Conservation (phyloP, 1,140 invertebrate genomes). For the Hyphantria cunea region DNA sequence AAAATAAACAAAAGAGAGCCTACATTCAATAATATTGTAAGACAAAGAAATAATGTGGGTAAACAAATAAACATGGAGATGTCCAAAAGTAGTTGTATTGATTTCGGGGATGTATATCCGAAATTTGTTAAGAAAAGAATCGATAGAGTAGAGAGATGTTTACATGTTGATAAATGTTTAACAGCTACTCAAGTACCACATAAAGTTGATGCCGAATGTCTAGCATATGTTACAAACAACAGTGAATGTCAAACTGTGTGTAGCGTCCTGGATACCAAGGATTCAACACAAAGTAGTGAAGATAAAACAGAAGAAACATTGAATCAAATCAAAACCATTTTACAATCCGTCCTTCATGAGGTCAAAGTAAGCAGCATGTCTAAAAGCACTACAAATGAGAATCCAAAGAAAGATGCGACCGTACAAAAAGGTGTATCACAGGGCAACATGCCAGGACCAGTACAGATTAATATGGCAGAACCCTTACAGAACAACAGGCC, state of each 20-base stretch:
- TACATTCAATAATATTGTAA: slow-evolving; percentile 8
- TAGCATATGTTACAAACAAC: slow-evolving; percentile 39
- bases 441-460: slow-evolving; percentile 10
- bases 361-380: slow-evolving; percentile 48
- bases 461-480: neutral
- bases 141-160: neutral
- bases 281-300: slow-evolving; percentile 24
- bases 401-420: slow-evolving; percentile 55
- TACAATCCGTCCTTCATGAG: slow-evolving; percentile 64
- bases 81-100: slow-evolving; percentile 29
- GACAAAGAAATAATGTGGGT: slow-evolving; percentile 20
- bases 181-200: slow-evolving; percentile 1
- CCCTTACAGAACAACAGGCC: neutral
- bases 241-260: slow-evolving; percentile 40
- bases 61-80: slow-evolving; percentile 27
- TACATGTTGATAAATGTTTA: no score
- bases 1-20: slow-evolving; percentile 13
- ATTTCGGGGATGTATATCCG: slow-evolving; percentile 29
- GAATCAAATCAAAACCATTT: slow-evolving; percentile 66
- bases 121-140: slow-evolving; percentile 31
- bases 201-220: slow-evolving; percentile 47
- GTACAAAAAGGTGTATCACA: slow-evolving; percentile 61
- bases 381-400: slow-evolving; percentile 36
- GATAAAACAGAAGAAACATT: slow-evolving; percentile 59
- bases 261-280: slow-evolving; percentile 16